Evolutionary conservation across 2,113 vertebrate species (phyloP), one percentile per base, ranked within the genome.

Genomic region (Eptesicus fuscus): DNA sequence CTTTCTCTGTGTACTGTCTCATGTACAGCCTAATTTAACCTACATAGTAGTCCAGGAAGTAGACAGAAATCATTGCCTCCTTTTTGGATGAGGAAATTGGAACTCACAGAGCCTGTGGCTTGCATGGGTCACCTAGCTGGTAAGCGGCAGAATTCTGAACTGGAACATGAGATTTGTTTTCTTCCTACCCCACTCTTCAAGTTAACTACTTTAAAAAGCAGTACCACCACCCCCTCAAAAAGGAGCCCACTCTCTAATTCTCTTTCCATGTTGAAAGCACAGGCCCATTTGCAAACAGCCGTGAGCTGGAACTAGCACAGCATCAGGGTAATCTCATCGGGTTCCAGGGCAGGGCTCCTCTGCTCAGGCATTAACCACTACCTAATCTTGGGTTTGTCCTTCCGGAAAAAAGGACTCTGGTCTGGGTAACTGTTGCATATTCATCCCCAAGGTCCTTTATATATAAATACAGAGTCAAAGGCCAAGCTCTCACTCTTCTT

Each of bases 391-490:
- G 22, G 93, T 80, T 95, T 93, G 44, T 91, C 82, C 53, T 97
- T 95, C 44, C 35, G 63, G 9, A 42, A 47, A 47, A 95, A 61
- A 85, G 84, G 82, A 78, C 89, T 67, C 0, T 0, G 7, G 71
- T 56, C 23, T 14, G 61, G 84, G 56, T 94, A 83, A 98, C 93
- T 79, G 78, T 65, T 79, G 63, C 76, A 47, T 82, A 92, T 84
- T 87, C 30, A 82, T 90, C 93, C 74, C 92, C 90, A 91, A 91
- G 5, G 88, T 74, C 67, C 6, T 93, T 88, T 86, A 84, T 85
- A 51, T 90, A 88, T 88, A 96, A 96, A 93, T 35, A 53, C 44
- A 80, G 94, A 97, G 77, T 51, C 9, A 16, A 95, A 84, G 51
- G 67, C 61, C 78, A 12, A 4, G 13, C 17, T 85, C n/a, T 65